Evolutionary conservation across 2,113 vertebrate genomes (phyloP).

Genomic region (Grantiella picta): DNA sequence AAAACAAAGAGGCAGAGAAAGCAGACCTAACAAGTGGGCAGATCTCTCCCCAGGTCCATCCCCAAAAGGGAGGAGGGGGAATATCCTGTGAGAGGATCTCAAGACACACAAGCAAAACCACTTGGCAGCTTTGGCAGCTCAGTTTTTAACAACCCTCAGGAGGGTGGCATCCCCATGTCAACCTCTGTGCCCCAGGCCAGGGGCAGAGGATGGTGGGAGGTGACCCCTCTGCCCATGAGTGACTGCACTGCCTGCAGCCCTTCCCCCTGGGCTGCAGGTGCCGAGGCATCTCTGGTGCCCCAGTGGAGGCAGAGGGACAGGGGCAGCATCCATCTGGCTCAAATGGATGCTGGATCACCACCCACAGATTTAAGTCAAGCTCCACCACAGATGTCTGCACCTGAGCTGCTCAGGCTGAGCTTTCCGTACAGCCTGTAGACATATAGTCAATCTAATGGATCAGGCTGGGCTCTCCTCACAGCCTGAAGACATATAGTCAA

Average conservation of each 20-base stretch:
- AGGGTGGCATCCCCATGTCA: fast-evolving
- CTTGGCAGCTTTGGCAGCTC: background rate
- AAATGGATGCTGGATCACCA: no score
- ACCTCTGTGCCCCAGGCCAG: background rate
- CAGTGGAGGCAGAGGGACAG: background rate
- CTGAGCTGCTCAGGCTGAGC: background rate
- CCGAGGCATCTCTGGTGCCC: background rate
- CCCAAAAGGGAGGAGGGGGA: background rate
- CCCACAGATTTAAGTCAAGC: background rate
- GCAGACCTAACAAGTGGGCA: background rate
- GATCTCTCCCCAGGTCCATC: background rate
- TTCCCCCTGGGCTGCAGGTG: background rate
- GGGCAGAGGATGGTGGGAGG: background rate
- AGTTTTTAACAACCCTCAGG: background rate
- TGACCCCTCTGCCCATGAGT: background rate
- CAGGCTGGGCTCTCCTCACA: background rate
- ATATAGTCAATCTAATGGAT: fast-evolving
- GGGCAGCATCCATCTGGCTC: background rate
- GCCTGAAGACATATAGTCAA: background rate
- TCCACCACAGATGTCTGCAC: fast-evolving
- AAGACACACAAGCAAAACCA: background rate
- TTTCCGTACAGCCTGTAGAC: background rate
- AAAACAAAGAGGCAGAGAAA: background rate
- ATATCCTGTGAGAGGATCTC: background rate
- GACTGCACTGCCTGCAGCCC: background rate